Evolutionary conservation across 2,113 vertebrate genomes (phyloP), one percentile per base, ranked within the genome.

Genomic region (Sturnira hondurensis): DNA sequence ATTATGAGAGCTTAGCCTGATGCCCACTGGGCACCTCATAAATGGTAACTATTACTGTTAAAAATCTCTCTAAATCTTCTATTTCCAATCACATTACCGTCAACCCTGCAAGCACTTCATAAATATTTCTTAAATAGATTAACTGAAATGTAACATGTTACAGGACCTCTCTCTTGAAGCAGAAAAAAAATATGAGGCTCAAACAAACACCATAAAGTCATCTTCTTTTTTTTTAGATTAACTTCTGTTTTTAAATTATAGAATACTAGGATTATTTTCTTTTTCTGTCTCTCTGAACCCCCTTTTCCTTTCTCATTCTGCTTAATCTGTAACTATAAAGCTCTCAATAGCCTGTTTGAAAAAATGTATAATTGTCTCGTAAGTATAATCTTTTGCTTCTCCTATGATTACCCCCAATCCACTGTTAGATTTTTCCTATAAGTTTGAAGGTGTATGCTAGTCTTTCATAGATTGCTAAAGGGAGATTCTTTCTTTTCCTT

Each of bases 321-420:
- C 45, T 88, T 93, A 65, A 92, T 82, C 43, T 96, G 19, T 67
- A 95, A 92, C 67, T 93, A 77, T 58, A 77, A 96, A 91, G 50
- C 5, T 76, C 76, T 92, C 43, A 13, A 58, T 26, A 93, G 24
- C 65, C 8, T 22, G 89, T 88, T 41, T 73, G 19, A 22, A 89
- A 43, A 77, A 76, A 82, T 14, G 6, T 89, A 15, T 45, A 85
- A 83, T 63, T 73, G 50, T 33, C 13, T 85, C 74, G 81, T 52
- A 93, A 86, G 36, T 54, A 58, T 19, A 61, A 17, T 86, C 26
- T 92, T 92, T 83, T 76, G 36, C 47, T 61, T 91, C n/a, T 3
- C 31, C 26, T 89, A 10, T n/a, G 33, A 86, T 84, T 76, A 80
- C 50, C 43, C 91, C 47, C 76, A 22, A 90, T 12, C 7, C 36